Conservation (phyloP, 2,113 vertebrate species). For the Hemichromis elongatus region DNA sequence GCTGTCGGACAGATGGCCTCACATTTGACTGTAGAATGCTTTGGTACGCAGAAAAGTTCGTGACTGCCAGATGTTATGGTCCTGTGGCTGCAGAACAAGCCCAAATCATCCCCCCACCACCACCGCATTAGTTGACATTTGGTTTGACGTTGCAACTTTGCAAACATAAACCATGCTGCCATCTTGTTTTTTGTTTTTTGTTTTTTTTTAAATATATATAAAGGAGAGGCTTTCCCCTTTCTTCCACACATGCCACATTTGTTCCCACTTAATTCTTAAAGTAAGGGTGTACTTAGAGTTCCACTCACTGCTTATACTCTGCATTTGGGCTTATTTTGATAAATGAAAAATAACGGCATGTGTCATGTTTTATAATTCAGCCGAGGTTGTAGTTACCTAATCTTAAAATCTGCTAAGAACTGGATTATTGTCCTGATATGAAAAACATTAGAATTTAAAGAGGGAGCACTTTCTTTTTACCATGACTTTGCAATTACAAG, state of each 20-base stretch:
- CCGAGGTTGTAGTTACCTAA: background rate
- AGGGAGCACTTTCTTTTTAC: background rate
- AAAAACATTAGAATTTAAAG: background rate
- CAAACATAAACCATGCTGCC: background rate
- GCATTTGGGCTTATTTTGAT: background rate
- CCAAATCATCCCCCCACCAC: background rate
- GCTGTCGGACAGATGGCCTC: background rate
- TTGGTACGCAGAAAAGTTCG: background rate
- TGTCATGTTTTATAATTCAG: background rate
- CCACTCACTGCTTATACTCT: background rate
- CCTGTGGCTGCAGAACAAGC: background rate
- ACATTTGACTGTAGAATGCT: background rate
- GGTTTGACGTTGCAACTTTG: background rate
- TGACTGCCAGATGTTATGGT: background rate
- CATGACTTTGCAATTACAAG: background rate
- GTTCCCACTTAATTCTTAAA: background rate
- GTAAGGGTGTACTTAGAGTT: background rate
- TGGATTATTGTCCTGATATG: background rate
- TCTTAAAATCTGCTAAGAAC: background rate
- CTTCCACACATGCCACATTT: background rate
- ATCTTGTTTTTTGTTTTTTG: background rate
- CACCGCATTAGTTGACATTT: background rate
- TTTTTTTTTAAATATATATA: too few species aligned
- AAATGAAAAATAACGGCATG: background rate
- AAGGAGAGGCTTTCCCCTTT: background rate